These are phyloP conservation scores for Micromesistius poutassou DNA, from an alignment of 2,797 vertebrate genomes.

Conservation along the genomic window DNA sequence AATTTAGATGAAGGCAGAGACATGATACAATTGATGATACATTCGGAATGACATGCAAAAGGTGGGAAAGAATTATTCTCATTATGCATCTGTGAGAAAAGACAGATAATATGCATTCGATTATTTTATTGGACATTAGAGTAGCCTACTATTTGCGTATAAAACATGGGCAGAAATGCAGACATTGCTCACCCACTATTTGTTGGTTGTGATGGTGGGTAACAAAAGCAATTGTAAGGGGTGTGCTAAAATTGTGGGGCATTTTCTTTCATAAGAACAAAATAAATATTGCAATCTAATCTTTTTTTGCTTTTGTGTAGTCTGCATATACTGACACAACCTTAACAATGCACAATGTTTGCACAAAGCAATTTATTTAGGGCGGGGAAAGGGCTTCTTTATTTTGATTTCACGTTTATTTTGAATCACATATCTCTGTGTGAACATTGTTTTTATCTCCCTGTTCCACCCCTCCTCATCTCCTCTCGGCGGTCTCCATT, in stretches of 20 bases:
- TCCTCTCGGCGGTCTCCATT: conserved; percentile 32
- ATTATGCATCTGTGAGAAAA: background rate
- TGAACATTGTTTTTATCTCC: too few species aligned
- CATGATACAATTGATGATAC: conserved; percentile 69
- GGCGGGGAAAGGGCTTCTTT: background rate
- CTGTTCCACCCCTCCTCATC: conserved; percentile 17
- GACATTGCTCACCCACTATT: background rate
- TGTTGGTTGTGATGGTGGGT: background rate
- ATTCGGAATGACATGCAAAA: conserved; percentile 50
- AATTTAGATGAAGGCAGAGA: conserved; percentile 69
- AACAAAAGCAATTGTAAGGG: background rate
- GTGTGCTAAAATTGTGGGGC: background rate
- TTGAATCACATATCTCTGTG: background rate
- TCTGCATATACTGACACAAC: background rate
- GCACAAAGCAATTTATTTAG: background rate
- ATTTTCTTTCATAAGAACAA: background rate
- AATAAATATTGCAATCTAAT: background rate
- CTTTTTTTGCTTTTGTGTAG: background rate
- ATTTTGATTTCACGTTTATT: background rate
- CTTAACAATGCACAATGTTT: background rate
- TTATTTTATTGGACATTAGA: conserved; percentile 4
- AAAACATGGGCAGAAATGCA: background rate
- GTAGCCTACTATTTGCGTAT: background rate
- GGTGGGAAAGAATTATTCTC: conserved; percentile 8
- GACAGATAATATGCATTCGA: background rate